phyloP scores from a whole-genome alignment of 1,140 invertebrate genomes.

The Brachionus sp. region DNA sequence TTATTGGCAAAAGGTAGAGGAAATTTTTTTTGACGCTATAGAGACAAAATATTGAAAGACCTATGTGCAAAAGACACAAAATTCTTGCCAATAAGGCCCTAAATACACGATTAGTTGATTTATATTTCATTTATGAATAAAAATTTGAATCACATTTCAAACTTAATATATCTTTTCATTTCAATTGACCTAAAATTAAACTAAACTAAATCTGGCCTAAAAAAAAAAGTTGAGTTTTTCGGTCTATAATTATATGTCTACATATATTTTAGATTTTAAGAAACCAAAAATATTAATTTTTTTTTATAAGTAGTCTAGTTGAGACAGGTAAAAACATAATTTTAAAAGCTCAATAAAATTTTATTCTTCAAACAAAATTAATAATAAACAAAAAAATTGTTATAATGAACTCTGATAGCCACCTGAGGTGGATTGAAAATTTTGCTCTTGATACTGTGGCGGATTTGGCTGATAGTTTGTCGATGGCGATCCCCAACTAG shows the following conservation, averaged over 20 bases:
- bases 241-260: slow-evolving; percentile 4
- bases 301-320: background rate
- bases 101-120: slow-evolving; percentile 20
- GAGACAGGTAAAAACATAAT: slow-evolving; percentile 8
- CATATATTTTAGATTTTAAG: background rate
- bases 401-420: background rate
- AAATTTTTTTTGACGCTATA: slow-evolving; percentile 25
- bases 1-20: slow-evolving; percentile 27
- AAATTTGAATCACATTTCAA: background rate
- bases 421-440: background rate
- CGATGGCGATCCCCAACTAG: background rate
- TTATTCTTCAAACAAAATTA: background rate
- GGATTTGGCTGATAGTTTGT: background rate
- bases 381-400: background rate
- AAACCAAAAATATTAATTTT: background rate
- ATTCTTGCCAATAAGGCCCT: slow-evolving; percentile 9
- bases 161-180: background rate
- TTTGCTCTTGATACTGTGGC: background rate
- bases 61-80: slow-evolving; percentile 23
- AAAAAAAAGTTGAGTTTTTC: background rate
- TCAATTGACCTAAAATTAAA: background rate
- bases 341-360: background rate
- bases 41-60: slow-evolving; percentile 14
- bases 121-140: slow-evolving; percentile 4
- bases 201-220: background rate